Evolutionary conservation across 2,888 invertebrate genomes (phyloP).

Genomic region (Latrodectus hesperus): DNA sequence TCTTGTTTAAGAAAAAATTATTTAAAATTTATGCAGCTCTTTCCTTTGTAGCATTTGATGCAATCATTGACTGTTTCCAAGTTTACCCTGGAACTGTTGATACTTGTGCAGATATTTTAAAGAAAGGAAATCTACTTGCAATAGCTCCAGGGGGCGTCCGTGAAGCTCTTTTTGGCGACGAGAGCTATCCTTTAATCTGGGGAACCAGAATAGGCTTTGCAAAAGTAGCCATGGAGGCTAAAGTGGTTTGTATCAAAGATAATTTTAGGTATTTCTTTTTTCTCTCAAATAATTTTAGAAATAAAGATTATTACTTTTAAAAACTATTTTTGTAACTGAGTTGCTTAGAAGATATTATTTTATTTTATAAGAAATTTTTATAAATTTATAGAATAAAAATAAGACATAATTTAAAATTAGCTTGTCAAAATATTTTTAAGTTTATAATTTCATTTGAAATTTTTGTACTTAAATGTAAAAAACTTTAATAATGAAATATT

Average conservation of each 20-base stretch:
- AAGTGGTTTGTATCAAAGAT: conserved; percentile 81
- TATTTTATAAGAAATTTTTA: too few relatives aligned
- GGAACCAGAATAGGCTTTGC: conserved; percentile 95
- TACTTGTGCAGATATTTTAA: conserved; percentile 88
- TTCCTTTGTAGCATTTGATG: conserved; percentile 56
- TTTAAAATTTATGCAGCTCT: too few relatives aligned
- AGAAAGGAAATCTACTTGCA: conserved; percentile 90
- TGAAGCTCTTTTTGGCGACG: conserved; percentile 96
- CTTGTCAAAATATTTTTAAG: too few relatives aligned
- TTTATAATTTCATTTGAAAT: too few relatives aligned
- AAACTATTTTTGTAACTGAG: too few relatives aligned
- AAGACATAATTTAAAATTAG: too few relatives aligned
- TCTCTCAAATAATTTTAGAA: not conserved
- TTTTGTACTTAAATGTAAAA: too few relatives aligned
- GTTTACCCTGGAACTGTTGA: conserved; percentile 95
- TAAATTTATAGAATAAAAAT: too few relatives aligned
- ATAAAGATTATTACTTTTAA: too few relatives aligned
- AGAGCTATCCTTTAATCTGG: conserved; percentile 93
- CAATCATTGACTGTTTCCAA: conserved; percentile 74
- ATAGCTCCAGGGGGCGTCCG: conserved; percentile 97
- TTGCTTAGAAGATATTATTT: too few relatives aligned
- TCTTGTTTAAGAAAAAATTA: too few relatives aligned
- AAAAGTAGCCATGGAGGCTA: conserved; percentile 93
- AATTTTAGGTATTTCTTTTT: not conserved
- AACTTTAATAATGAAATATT: too few relatives aligned